phyloP scores from a whole-genome alignment of 1,140 invertebrate genomes.

The Leptopilina clavipes region DNA sequence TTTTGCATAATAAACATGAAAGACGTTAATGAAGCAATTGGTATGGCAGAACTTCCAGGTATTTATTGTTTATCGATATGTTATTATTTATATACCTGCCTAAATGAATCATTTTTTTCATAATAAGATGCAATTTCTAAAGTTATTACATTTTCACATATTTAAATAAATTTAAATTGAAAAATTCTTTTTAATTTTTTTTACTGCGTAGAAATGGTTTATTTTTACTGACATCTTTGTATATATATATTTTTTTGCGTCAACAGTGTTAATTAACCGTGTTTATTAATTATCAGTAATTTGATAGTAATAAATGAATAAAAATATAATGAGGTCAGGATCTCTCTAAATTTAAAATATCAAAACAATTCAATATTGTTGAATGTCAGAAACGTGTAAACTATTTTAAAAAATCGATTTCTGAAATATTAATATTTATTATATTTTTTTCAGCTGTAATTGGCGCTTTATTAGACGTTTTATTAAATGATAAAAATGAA shows the following conservation, averaged over 20 bases:
- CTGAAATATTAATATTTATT: no score
- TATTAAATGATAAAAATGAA: slow-evolving; percentile 77
- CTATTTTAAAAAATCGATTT: no score
- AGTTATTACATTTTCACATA: no score
- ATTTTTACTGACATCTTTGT: no score
- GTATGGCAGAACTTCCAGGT: slow-evolving; percentile 2
- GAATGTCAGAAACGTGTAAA: no score
- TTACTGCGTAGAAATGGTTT: no score
- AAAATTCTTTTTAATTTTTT: no score
- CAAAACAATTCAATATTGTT: neutral
- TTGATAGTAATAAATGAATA: neutral
- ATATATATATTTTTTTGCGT: neutral
- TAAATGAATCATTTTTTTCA: no score
- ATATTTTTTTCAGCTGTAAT: slow-evolving; percentile 74
- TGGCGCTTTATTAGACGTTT: slow-evolving; percentile 76
- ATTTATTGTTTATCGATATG: neutral
- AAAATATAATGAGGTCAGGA: slow-evolving; percentile 1
- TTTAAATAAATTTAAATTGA: no score
- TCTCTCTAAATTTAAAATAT: neutral
- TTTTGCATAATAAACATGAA: neutral
- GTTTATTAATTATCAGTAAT: slow-evolving; percentile 2
- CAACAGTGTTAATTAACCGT: neutral
- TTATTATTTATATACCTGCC: no score
- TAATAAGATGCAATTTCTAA: neutral
- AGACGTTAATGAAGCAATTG: slow-evolving; percentile 9